Base-by-base conservation (phyloP, 2,797 vertebrate genomes). In the Sciurus vulgaris region DNA sequence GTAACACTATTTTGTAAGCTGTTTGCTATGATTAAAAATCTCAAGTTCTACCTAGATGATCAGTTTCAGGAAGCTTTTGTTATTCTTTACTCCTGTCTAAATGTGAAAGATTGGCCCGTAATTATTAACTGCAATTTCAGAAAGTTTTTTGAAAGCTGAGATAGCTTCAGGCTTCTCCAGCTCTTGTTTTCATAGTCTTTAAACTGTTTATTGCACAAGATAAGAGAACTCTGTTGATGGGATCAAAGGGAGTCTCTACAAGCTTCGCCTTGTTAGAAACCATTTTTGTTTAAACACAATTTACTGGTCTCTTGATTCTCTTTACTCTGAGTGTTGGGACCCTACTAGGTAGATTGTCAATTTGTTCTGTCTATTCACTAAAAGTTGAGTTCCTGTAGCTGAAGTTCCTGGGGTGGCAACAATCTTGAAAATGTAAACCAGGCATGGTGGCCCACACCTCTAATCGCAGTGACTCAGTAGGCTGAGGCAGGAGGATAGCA, bases 51-150 rank as follows among this genome's bases (percentile, higher is more conserved):
- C 18, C 73, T 78, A 82, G 15, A 17, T 61, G 24, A 93, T 86
- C 20, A 30, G 4, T 86, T 95, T 91, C 44, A 96, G 79, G 24
- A 95, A 82, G 33, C 26, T 63, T 89, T 70, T 89, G 20, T 79
- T 89, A 47, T 92, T 88, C 33, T 83, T 93, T 93, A 22, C 51
- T 93, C 26, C 77, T 38, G 9, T 41, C 28, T 69, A 91, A 91
- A 77, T 61, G 51, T 82, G 69, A 82, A 90, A 85, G 44, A 47
- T 15, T 78, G 69, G 26, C 15, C 26, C 51, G 73, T 49, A 67
- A 85, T 73, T n/a, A 74, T 38, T 76, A 93, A 65, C 22, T 47
- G 26, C 7, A 94, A 91, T 91, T 91, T 79, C 44, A 88, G 59
- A 79, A 8, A 65, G 9, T 54, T 87, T 81, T 54, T 7, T 86